These are phyloP conservation scores for Microplitis manilae DNA, from an alignment of 2,888 invertebrate species.

Conservation along the genomic window DNA sequence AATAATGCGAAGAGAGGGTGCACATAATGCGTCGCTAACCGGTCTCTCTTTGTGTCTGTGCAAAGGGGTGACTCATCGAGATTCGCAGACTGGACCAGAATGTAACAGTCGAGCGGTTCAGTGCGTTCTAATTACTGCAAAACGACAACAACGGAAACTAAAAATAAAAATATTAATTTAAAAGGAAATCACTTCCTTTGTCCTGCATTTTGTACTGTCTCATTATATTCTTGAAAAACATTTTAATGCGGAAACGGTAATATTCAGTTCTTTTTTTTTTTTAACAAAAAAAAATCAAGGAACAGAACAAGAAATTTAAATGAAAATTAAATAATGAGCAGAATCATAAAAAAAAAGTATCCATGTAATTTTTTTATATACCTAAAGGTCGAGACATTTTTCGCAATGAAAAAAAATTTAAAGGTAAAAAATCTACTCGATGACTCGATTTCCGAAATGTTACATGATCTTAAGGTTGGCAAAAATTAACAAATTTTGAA, in stretches of 20 bases:
- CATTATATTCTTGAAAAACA: conserved; percentile 20
- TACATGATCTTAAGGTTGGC: too few species aligned
- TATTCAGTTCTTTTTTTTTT: not conserved
- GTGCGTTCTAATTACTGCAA: conserved; percentile 41
- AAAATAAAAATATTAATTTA: conserved; percentile 15
- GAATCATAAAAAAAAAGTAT: too few species aligned
- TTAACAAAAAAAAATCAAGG: not conserved
- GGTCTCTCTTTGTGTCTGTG: conserved; percentile 43
- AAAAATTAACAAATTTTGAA: too few species aligned
- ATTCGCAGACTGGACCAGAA: conserved; percentile 41
- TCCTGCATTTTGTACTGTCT: conserved; percentile 2
- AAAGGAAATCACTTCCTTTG: conserved; percentile 22
- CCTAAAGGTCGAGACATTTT: too few species aligned
- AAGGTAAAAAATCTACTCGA: too few species aligned
- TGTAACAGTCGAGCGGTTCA: conserved; percentile 41
- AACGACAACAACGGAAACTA: conserved; percentile 29
- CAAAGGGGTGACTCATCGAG: conserved; percentile 44
- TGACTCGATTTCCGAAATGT: too few species aligned
- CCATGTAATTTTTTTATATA: too few species aligned
- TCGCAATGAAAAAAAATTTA: too few species aligned
- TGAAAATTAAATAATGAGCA: too few species aligned
- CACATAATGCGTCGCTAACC: conserved; percentile 48
- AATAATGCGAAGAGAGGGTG: conserved; percentile 39
- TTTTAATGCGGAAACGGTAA: not conserved
- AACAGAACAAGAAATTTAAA: not conserved